Percentiles rank a stretch among this genome's conserved stretches.
phyloP scores from a whole-genome alignment of 2,888 invertebrate genomes.

The Dryocosmus kuriphilus region DNA sequence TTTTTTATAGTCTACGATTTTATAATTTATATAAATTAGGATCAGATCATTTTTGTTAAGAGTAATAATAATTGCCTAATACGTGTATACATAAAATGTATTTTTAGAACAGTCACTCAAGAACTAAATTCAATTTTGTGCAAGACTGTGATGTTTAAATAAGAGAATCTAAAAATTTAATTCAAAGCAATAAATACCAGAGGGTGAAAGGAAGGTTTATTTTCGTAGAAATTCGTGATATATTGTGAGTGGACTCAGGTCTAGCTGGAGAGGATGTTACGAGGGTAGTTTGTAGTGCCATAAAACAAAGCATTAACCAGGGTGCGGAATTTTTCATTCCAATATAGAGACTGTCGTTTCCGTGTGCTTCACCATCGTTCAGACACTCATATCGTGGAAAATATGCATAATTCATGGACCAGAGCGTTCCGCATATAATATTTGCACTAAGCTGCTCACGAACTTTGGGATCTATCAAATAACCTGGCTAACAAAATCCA shows the following conservation, averaged over 20 bases:
- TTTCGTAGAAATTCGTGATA: slow-evolving; percentile 33
- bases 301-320: slow-evolving; percentile 57
- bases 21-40: too few relatives aligned
- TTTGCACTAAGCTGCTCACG: slow-evolving; percentile 52
- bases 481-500: slow-evolving; percentile 42
- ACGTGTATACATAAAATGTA: too few relatives aligned
- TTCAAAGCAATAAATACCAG: slow-evolving; percentile 24
- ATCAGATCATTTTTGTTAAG: too few relatives aligned
- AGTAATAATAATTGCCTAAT: too few relatives aligned
- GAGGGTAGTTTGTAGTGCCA: slow-evolving; percentile 46
- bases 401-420: slow-evolving; percentile 75
- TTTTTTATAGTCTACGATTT: too few relatives aligned
- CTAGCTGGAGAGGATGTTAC: slow-evolving; percentile 26
- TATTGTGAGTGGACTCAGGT: slow-evolving; percentile 30
- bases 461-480: slow-evolving; percentile 56
- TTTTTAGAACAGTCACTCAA: neutral
- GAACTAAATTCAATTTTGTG: neutral
- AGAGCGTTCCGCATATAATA: slow-evolving; percentile 54
- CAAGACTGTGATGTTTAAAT: neutral
- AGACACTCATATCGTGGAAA: slow-evolving; percentile 75
- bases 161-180: slow-evolving; percentile 26
- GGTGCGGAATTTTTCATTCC: slow-evolving; percentile 68
- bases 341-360: slow-evolving; percentile 76
- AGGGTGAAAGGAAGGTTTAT: slow-evolving; percentile 19
- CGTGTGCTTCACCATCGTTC: slow-evolving; percentile 73